phyloP scores from a whole-genome alignment of 2,888 invertebrate genomes.

The Acrocyrtus sp. region DNA sequence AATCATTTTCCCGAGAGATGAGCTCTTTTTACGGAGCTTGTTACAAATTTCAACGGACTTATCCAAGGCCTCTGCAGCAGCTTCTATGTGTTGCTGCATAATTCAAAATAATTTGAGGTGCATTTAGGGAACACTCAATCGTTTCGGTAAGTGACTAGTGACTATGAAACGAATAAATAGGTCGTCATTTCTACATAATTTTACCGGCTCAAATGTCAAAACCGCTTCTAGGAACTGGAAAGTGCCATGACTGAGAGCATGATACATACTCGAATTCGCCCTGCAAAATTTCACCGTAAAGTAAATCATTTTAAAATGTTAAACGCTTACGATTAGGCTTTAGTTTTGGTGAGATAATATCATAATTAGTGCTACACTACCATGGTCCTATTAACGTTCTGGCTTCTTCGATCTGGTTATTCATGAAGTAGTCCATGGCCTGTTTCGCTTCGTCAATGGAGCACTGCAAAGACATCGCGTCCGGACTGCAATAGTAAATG shows the following conservation, averaged over 20 bases:
- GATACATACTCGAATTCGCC: conserved; percentile 87
- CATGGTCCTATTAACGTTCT: conserved; percentile 81
- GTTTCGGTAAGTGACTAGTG: too few relatives aligned
- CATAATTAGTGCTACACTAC: conserved; percentile 67
- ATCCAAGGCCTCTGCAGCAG: conserved; percentile 80
- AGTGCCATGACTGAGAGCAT: conserved; percentile 87
- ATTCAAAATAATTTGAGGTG: too few relatives aligned
- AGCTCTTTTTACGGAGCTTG: conserved; percentile 74
- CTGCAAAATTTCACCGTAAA: conserved; percentile 69
- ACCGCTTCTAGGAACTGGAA: conserved; percentile 93
- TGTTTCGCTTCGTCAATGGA: conserved; percentile 81
- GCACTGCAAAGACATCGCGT: conserved; percentile 73
- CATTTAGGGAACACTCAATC: too few relatives aligned
- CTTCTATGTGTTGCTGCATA: conserved; percentile 75
- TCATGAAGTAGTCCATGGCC: conserved; percentile 90
- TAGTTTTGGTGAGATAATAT: conserved; percentile 1
- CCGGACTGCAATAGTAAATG: conserved; percentile 51
- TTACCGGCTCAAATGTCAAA: conserved; percentile 87
- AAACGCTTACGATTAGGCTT: too few relatives aligned
- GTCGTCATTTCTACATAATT: too few relatives aligned
- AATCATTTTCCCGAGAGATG: conserved; percentile 82
- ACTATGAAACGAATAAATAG: too few relatives aligned
- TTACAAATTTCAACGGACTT: conserved; percentile 83
- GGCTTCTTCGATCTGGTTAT: conserved; percentile 88
- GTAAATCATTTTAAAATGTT: too few relatives aligned